Conservation (phyloP, 2,113 vertebrate genomes). For the Pogona vitticeps region DNA sequence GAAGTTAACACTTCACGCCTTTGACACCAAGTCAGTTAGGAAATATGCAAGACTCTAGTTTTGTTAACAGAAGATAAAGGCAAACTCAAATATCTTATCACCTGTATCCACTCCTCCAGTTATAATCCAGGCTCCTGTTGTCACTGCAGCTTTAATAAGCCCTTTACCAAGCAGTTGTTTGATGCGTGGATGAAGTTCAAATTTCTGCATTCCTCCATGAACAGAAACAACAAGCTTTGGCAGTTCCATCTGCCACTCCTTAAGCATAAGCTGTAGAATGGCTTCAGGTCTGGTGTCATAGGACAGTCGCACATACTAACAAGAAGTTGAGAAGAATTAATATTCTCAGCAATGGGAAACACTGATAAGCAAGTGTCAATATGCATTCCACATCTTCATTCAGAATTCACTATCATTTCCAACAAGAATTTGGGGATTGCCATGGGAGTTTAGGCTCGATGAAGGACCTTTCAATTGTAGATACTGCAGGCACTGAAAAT, state of each 20-base stretch:
- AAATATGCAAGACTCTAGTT: too few relatives aligned
- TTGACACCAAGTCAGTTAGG: too few relatives aligned
- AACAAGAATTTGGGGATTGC: background rate
- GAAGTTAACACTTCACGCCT: too few relatives aligned
- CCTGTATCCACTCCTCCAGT: slow-evolving; percentile 98
- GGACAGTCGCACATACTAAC: slow-evolving; percentile 92
- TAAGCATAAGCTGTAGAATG: slow-evolving; percentile 93
- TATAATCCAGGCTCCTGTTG: slow-evolving; percentile 98
- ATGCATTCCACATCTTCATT: background rate
- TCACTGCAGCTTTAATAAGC: slow-evolving; percentile 98
- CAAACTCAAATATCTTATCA: slow-evolving; percentile 46
- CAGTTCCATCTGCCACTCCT: slow-evolving; percentile 99
- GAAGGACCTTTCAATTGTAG: background rate
- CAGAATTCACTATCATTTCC: background rate
- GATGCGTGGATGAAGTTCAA: slow-evolving; percentile 96
- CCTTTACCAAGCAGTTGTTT: slow-evolving; percentile 98
- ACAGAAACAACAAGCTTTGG: slow-evolving; percentile 98
- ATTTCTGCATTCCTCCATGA: slow-evolving; percentile 97
- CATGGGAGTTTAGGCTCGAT: background rate
- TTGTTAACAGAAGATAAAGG: too few relatives aligned
- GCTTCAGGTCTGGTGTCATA: slow-evolving; percentile 93
- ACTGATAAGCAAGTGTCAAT: background rate
- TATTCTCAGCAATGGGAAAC: slow-evolving; percentile 38
- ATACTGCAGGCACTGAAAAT: background rate
- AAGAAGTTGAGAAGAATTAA: slow-evolving; percentile 13